Percentiles rank a stretch among this genome's conserved stretches.
Conservation (phyloP, 2,888 invertebrate genomes). For the Dynastes maya region DNA sequence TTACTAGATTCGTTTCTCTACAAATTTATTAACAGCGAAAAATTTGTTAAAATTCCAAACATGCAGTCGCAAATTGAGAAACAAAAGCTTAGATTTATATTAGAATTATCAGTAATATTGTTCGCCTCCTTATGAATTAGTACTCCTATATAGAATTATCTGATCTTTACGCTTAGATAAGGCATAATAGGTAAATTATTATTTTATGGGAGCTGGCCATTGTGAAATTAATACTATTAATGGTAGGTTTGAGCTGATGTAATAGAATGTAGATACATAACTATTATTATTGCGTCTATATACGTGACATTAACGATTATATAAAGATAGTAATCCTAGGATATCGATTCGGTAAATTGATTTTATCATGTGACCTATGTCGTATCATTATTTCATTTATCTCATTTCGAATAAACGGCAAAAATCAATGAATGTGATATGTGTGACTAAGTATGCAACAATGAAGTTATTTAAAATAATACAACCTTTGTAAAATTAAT, state of each 20-base stretch:
- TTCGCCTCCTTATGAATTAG: background rate
- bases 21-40: too few relatives aligned
- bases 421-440: too few relatives aligned
- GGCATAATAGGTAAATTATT: conserved; percentile 11
- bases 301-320: background rate
- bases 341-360: background rate
- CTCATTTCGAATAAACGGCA: too few relatives aligned
- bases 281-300: too few relatives aligned
- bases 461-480: too few relatives aligned
- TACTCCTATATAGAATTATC: background rate
- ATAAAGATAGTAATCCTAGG: background rate
- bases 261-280: background rate
- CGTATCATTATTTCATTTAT: too few relatives aligned
- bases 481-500: too few relatives aligned
- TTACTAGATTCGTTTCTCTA: too few relatives aligned
- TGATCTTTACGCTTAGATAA: conserved; percentile 35
- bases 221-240: conserved; percentile 14
- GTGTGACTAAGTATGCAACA: too few relatives aligned
- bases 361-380: conserved; percentile 2
- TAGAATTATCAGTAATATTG: conserved; percentile 3
- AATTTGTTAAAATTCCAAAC: too few relatives aligned
- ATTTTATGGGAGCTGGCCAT: background rate
- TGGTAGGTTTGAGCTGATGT: conserved; percentile 5
- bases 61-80: background rate
- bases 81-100: conserved; percentile 11